These are phyloP conservation scores for Neoaliturus tenellus DNA, from an alignment of 2,888 invertebrate genomes.

Conservation along the genomic window DNA sequence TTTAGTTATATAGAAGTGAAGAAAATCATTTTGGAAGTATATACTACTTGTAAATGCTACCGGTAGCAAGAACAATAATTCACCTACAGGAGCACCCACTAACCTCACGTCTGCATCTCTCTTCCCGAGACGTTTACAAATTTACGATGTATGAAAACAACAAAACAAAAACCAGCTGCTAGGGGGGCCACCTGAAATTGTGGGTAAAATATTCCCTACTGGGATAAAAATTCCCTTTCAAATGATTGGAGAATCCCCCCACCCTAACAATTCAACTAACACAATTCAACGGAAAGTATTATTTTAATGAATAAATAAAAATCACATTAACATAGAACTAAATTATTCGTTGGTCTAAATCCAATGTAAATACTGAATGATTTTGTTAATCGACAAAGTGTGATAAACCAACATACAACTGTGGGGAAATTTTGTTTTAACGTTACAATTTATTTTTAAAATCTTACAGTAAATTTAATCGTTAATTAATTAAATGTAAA, in stretches of 20 bases:
- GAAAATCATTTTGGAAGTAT: not conserved
- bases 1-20: not conserved
- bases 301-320: too few species aligned
- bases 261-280: too few species aligned
- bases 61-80: slow-evolving; percentile 20
- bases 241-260: too few species aligned
- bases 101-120: not conserved
- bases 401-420: too few species aligned
- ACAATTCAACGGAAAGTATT: too few species aligned
- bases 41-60: not conserved
- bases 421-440: not conserved
- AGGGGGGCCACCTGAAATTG: not conserved
- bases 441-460: not conserved
- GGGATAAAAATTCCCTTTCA: not conserved
- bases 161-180: slow-evolving; percentile 30
- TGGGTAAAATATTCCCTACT: not conserved
- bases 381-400: too few species aligned
- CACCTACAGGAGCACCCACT: not conserved
- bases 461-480: not conserved
- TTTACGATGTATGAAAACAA: slow-evolving; percentile 24
- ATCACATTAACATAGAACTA: too few species aligned
- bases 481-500: too few species aligned
- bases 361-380: too few species aligned
- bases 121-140: slow-evolving; percentile 18
- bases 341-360: too few species aligned